Percentiles rank a stretch among this genome's conserved stretches.
Conservation (phyloP, 2,113 vertebrate genomes). For the Phocoena phocoena region DNA sequence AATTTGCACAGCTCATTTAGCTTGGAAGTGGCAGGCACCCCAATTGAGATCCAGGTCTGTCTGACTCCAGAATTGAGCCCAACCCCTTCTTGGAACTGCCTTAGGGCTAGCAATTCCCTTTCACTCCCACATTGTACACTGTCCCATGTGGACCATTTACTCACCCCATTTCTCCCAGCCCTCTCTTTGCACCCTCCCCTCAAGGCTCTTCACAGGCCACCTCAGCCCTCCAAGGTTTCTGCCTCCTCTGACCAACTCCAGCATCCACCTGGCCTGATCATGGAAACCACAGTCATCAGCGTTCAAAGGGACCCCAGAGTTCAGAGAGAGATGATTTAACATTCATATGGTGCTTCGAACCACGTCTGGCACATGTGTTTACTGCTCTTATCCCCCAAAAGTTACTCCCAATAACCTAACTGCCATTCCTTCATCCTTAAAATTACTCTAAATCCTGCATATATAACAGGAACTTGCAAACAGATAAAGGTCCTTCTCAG, state of each 20-base stretch:
- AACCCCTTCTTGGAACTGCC: background rate
- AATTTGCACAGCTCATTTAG: background rate
- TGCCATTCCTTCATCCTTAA: background rate
- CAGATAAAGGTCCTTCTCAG: background rate
- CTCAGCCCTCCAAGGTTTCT: background rate
- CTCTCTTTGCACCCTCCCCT: background rate
- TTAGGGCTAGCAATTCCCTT: background rate
- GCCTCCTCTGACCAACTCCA: background rate
- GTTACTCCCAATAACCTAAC: background rate
- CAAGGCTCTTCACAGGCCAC: background rate
- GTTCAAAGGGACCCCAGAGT: background rate
- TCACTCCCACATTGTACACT: background rate
- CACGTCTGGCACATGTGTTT: background rate
- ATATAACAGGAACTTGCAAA: background rate
- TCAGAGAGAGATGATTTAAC: background rate
- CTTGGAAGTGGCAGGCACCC: background rate
- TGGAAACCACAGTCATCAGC: background rate
- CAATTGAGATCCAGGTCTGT: background rate
- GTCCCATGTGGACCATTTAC: background rate
- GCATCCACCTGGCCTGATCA: background rate
- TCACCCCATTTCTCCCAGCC: background rate
- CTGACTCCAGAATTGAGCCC: background rate
- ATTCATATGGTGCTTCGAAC: background rate
- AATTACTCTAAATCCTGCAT: background rate
- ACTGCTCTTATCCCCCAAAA: background rate